Evolutionary conservation across 2,113 vertebrate species (phyloP).

Genomic region (Alligator sinensis): DNA sequence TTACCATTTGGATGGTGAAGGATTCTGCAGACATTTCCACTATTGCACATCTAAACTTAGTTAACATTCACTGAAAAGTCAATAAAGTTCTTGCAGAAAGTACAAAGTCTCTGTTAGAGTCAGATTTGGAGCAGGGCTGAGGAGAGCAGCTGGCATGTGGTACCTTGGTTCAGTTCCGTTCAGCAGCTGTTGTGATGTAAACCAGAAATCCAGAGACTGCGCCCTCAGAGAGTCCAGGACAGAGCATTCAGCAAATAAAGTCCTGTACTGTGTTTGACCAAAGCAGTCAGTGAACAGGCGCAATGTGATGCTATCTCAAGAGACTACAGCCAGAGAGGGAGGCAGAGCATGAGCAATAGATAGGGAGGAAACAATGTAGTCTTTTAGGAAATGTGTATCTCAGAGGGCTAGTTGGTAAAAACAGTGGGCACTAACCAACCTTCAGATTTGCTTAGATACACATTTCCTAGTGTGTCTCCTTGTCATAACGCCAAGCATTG

Average conservation of each 20-base stretch:
- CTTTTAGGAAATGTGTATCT: not conserved
- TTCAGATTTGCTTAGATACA: not conserved
- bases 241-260: too few species aligned
- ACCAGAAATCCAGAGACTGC: not conserved
- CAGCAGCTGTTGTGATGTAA: not conserved
- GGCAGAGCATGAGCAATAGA: not conserved
- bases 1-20: not conserved
- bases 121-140: not conserved
- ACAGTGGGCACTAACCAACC: not conserved
- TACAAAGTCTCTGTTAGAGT: not conserved
- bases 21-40: not conserved
- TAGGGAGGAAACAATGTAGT: not conserved
- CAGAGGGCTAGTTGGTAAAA: not conserved
- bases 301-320: not conserved
- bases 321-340: not conserved
- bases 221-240: not conserved
- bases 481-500: not conserved
- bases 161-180: not conserved
- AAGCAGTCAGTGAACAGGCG: too few species aligned
- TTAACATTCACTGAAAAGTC: not conserved
- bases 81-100: not conserved
- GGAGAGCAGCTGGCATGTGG: not conserved
- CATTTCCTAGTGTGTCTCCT: not conserved
- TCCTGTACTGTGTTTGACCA: too few species aligned
- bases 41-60: not conserved